These are phyloP conservation scores for Magallana ariakensis DNA, from an alignment of 1,140 invertebrate species.

Conservation along the genomic window DNA sequence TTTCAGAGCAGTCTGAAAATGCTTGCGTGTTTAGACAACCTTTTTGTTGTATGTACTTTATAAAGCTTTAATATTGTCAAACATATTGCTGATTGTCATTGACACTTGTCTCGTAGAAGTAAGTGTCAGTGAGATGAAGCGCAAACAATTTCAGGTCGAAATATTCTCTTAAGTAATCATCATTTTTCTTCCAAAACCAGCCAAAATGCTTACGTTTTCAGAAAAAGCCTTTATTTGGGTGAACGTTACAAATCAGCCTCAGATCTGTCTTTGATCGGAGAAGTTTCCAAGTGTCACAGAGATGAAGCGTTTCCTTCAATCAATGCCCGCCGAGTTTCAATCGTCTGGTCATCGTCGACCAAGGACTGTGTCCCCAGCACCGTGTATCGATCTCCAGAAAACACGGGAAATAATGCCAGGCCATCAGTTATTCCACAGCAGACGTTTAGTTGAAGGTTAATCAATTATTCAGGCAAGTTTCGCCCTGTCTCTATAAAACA, in stretches of 20 bases:
- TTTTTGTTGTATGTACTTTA: too few species aligned
- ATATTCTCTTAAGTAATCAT: too few species aligned
- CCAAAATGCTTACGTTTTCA: not conserved
- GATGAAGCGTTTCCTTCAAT: not conserved
- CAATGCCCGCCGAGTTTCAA: not conserved
- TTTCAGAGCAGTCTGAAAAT: too few species aligned
- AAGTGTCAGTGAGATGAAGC: not conserved
- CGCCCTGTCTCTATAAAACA: slow-evolving; percentile 14
- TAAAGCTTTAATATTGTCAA: too few species aligned
- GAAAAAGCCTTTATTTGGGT: not conserved
- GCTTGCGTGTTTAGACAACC: too few species aligned
- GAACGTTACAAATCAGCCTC: not conserved
- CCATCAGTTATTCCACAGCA: slow-evolving; percentile 26
- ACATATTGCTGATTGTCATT: too few species aligned
- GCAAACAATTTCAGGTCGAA: too few species aligned
- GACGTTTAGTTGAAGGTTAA: slow-evolving; percentile 31
- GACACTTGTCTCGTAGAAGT: too few species aligned
- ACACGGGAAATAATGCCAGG: not conserved
- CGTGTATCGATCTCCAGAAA: slow-evolving; percentile 2
- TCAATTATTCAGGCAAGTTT: slow-evolving; percentile 21
- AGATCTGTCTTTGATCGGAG: not conserved
- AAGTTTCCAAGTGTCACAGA: slow-evolving; percentile 1
- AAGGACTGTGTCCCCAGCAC: not conserved
- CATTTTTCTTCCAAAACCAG: not conserved
- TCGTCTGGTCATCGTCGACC: not conserved